phyloP scores from a whole-genome alignment of 2,113 vertebrate species.

The Macheiramphus alcinus region DNA sequence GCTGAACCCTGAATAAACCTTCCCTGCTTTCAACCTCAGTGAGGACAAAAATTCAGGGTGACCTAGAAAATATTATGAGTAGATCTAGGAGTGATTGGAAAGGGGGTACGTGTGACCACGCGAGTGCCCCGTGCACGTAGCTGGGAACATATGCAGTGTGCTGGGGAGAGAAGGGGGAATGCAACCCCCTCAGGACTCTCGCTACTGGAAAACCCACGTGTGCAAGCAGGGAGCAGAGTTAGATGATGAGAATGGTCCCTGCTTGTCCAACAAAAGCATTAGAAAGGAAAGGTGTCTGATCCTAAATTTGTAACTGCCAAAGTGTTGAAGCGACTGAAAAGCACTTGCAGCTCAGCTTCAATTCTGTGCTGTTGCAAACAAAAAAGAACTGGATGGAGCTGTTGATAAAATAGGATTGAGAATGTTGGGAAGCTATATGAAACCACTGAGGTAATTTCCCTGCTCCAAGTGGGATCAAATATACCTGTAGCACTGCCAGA shows the following conservation, averaged over 20 bases:
- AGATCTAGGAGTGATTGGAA: neutral
- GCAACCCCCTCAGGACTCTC: neutral
- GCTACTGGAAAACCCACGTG: neutral
- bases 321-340: neutral
- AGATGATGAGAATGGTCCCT: neutral
- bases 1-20: neutral
- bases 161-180: neutral
- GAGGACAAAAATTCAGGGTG: neutral
- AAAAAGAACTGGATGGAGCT: neutral
- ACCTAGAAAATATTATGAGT: neutral
- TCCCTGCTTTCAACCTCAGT: neutral
- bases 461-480: neutral
- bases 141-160: neutral
- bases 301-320: neutral
- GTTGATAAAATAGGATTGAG: neutral
- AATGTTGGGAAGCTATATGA: neutral
- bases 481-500: neutral
- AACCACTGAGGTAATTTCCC: neutral
- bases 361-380: neutral
- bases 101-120: neutral
- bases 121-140: rapidly evolving
- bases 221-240: neutral
- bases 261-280: neutral
- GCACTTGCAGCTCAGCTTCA: neutral
- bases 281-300: neutral